Base-by-base conservation (phyloP, 2,888 invertebrate species). In the Sesia bembeciformis region DNA sequence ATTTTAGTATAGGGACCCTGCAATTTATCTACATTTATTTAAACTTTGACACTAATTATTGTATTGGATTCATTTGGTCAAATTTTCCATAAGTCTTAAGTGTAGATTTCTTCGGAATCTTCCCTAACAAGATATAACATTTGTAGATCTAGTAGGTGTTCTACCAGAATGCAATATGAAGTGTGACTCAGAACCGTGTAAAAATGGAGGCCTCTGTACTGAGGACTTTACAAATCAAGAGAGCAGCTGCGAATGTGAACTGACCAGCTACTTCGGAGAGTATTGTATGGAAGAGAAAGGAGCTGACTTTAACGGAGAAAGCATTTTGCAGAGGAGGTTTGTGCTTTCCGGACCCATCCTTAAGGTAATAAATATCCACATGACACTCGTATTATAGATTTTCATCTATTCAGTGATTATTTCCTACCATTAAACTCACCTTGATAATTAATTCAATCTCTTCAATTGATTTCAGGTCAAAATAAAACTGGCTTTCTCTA, bases 261-360 rank as follows among this genome's bases (percentile, higher is more conserved):
- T 95, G 58, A 97, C 97, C 0, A 97, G 97, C 56, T 97, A 97
- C 74, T 94, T 95, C 63, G 97, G 97, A 7, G 96, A 96, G 65
- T 93, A 93, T 67, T 97, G 97, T 70, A 93, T 94, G 62, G 96
- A 96, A 81, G 96, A 97, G 75, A 96, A 96, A 73, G 97, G 96
- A 0, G 97, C 96, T 0, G 95, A 95, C 68, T 97, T 97, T 64
- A 95, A 95, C 63, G 97, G 97, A 0, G 95, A 96, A 71, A 96
- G 96, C 23, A 94, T 94, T 58, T 78, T 97, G 46, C 94, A 95
- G 70, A 90, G 96, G 52, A 94, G 94, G 67, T 96, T 95, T 74
- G 91, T 93, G 4, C 77, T 95, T 5, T 90, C 92, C 57, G 93
- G 93, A 4, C 92, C 93, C 53, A 94, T 96, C 3, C 90, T 91